A percentile compares a stretch with the other conserved stretches of the same genome.
phyloP scores from a whole-genome alignment of 1,140 invertebrate genomes.

The Subanguina moxae region DNA sequence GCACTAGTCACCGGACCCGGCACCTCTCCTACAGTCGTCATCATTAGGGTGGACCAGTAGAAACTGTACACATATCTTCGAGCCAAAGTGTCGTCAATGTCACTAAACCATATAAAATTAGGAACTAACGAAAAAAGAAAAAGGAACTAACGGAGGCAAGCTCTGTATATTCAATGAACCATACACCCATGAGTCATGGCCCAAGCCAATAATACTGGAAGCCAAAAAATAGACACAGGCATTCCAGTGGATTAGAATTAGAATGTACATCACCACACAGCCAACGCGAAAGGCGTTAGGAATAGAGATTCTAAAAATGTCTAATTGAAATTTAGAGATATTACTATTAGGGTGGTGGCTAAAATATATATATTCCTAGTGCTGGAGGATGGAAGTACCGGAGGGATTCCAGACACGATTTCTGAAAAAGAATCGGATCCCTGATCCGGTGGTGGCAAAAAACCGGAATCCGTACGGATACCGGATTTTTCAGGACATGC shows the following conservation, averaged over 20 bases:
- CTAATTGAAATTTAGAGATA: slow-evolving; percentile 68
- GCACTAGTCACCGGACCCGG: slow-evolving; percentile 65
- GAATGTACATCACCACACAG: slow-evolving; percentile 73
- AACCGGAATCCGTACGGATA: too few species aligned
- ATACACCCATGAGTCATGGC: slow-evolving; percentile 79
- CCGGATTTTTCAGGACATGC: too few species aligned
- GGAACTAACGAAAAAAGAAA: background rate
- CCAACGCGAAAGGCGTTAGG: slow-evolving; percentile 69
- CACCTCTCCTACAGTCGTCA: slow-evolving; percentile 80
- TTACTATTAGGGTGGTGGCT: slow-evolving; percentile 72
- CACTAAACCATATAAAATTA: background rate
- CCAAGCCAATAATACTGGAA: slow-evolving; percentile 75
- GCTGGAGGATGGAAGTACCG: too few species aligned
- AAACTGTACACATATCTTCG: slow-evolving; percentile 72
- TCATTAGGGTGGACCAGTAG: slow-evolving; percentile 89
- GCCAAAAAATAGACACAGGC: slow-evolving; percentile 89
- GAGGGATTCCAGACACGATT: too few species aligned
- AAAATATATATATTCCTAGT: too few species aligned
- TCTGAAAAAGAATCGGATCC: too few species aligned
- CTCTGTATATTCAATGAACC: slow-evolving; percentile 50
- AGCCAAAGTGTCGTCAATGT: slow-evolving; percentile 39
- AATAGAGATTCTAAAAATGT: slow-evolving; percentile 69
- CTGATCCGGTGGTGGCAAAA: too few species aligned
- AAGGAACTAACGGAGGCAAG: slow-evolving; percentile 39
- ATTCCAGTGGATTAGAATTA: slow-evolving; percentile 93